Evolutionary conservation across 2,113 vertebrate species (phyloP).

Genomic region (Lipophrys pholis): DNA sequence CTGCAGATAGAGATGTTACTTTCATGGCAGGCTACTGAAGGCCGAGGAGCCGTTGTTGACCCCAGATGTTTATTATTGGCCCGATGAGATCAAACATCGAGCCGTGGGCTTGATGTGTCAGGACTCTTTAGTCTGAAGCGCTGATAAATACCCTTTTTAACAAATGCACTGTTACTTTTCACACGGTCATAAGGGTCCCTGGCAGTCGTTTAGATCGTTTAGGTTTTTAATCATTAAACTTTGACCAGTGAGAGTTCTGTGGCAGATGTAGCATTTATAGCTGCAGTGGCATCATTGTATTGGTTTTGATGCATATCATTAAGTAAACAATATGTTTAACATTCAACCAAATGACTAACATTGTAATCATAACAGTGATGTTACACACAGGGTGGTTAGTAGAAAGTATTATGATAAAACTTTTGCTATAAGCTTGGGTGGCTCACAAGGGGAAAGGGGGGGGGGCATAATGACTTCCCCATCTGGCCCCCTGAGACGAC

Average conservation of each 20-base stretch:
- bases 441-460: slow-evolving; percentile 61
- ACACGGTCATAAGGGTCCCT: neutral
- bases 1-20: slow-evolving; percentile 43
- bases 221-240: neutral
- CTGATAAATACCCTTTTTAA: neutral
- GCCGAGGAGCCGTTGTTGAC: neutral
- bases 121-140: neutral
- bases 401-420: slow-evolving; percentile 63
- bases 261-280: neutral
- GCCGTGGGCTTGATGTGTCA: neutral
- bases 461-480: slow-evolving; percentile 84
- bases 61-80: neutral
- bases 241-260: neutral
- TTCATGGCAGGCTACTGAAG: slow-evolving; percentile 5
- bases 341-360: neutral
- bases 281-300: neutral
- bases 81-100: neutral
- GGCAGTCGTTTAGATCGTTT: neutral
- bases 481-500: slow-evolving; percentile 81
- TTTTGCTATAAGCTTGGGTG: slow-evolving; percentile 62
- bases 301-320: neutral
- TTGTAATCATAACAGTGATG: slow-evolving; percentile 41
- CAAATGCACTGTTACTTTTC: neutral
- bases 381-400: slow-evolving; percentile 26
- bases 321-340: neutral